phyloP scores from a whole-genome alignment of 2,888 invertebrate species.

The Cephus nigrinus region DNA sequence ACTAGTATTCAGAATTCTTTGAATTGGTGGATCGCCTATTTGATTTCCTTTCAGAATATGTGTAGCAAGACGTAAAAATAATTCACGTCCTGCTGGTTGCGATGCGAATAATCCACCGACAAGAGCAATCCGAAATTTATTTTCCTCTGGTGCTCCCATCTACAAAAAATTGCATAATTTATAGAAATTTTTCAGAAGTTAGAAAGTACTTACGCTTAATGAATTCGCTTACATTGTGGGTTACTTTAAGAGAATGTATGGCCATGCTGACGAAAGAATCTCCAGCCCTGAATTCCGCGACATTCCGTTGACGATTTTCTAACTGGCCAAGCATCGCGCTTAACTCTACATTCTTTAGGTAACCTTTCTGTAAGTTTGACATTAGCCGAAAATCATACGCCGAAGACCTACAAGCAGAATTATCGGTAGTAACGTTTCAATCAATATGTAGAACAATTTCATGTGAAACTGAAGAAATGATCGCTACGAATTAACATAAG shows the following conservation, averaged over 20 bases:
- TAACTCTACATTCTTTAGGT: conserved; percentile 69
- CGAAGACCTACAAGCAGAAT: conserved; percentile 68
- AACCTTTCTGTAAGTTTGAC: conserved; percentile 52
- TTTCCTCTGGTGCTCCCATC: conserved; percentile 82
- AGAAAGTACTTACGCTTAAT: conserved; percentile 3
- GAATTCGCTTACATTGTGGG: conserved; percentile 72
- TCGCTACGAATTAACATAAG: background rate
- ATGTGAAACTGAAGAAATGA: background rate
- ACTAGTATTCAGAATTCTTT: conserved; percentile 75
- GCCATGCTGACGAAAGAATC: conserved; percentile 75
- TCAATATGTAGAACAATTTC: background rate
- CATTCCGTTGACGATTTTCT: conserved; percentile 75
- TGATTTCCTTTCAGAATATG: conserved; percentile 81
- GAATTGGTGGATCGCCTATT: conserved; percentile 75
- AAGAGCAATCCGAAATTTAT: conserved; percentile 85
- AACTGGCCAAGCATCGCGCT: conserved; percentile 75
- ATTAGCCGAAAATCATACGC: conserved; percentile 81
- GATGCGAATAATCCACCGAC: conserved; percentile 85
- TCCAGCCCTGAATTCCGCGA: conserved; percentile 78
- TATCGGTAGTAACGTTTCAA: background rate
- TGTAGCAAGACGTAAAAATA: conserved; percentile 83
- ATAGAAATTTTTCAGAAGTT: background rate
- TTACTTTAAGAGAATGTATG: conserved; percentile 79
- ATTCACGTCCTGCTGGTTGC: conserved; percentile 87
- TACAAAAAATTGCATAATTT: conserved; percentile 57